Evolutionary conservation across 2,113 vertebrate species (phyloP), one percentile per base, ranked within the genome.

Genomic region (Potamarius usumacintae): DNA sequence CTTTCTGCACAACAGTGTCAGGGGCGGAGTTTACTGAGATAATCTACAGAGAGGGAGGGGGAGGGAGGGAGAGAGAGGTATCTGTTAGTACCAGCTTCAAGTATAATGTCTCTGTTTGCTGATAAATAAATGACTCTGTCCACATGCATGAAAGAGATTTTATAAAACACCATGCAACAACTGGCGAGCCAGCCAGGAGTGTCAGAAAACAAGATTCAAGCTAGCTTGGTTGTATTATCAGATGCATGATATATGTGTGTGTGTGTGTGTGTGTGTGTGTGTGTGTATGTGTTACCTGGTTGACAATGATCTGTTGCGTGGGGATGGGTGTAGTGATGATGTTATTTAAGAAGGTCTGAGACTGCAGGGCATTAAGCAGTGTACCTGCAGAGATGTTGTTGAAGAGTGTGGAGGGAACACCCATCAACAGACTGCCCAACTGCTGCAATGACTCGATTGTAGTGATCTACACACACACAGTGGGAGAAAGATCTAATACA

Each of bases 361-460:
- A 69, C 50, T 85, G 14, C 55, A 92, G 79, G 0, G 91, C 89
- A 0, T 0, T 5, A 0, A 95, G 12, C 11, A 95, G 85, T 62
- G 92, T 9, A 0, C 63, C 1, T 76, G 84, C n/a, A 0, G 0
- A 60, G 81, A 95, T 88, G 42, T 7, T 5, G 22, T 0, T 4
- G 7, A 94, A 85, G 0, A 60, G 8, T 1, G 42, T 1, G 0
- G 93, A 10, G 0, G 94, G 93, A 20, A 96, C 0, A 0, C 95
- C 95, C 1, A 27, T 4, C 34, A 94, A 5, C 0, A 96, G 92
- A 50, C 92, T 90, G n/a, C 95, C 95, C 57, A 96, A 83, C 11
- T 0, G 9, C 8, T 89, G 0, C 67, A 96, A n/a, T 0, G 90
- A 84, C 0, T 63, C 78, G 0, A 71, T 1, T 57, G 20, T 84